Percentiles rank a stretch among this genome's conserved stretches.
Evolutionary conservation across 1,140 invertebrate genomes (phyloP).

Genomic region (Laupala kohalensis): DNA sequence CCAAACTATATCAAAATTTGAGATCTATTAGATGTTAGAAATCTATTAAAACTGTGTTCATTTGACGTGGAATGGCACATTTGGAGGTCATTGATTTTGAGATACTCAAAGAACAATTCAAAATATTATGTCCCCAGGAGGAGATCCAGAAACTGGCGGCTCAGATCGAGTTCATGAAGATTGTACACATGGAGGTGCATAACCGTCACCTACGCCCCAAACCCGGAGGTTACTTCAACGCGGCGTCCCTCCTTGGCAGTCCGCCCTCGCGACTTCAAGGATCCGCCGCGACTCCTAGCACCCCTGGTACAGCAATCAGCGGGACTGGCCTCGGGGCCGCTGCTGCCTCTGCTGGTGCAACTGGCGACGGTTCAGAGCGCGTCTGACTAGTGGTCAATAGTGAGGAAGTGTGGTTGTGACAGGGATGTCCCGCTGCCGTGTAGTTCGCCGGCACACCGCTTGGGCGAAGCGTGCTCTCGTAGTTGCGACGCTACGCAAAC

Average conservation of each 20-base stretch:
- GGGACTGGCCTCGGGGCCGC: neutral
- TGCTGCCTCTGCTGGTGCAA: constrained; percentile 5
- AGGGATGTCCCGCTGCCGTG: neutral
- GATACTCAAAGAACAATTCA: no score
- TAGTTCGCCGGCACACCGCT: no score
- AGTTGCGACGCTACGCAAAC: no score
- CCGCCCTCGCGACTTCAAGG: constrained; percentile 24
- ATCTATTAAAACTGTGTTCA: no score
- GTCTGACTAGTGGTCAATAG: constrained; percentile 33
- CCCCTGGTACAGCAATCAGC: neutral
- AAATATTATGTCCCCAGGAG: constrained; percentile 51
- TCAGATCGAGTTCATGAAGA: constrained; percentile 86
- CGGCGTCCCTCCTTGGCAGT: constrained; percentile 20
- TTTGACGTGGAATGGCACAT: no score
- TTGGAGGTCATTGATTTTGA: no score
- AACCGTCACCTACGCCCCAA: constrained; percentile 76
- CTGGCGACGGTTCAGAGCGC: constrained; percentile 24
- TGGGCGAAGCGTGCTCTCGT: no score
- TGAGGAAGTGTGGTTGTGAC: constrained; percentile 25
- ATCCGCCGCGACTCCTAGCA: constrained; percentile 11
- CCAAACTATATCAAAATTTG: no score
- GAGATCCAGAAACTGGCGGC: constrained; percentile 80
- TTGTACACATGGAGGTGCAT: constrained; percentile 82
- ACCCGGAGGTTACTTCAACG: constrained; percentile 58
- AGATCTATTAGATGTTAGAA: no score